Evolutionary conservation across 2,113 vertebrate species (phyloP), one percentile per base, ranked within the genome.

Genomic region (Tachysurus fulvidraco): DNA sequence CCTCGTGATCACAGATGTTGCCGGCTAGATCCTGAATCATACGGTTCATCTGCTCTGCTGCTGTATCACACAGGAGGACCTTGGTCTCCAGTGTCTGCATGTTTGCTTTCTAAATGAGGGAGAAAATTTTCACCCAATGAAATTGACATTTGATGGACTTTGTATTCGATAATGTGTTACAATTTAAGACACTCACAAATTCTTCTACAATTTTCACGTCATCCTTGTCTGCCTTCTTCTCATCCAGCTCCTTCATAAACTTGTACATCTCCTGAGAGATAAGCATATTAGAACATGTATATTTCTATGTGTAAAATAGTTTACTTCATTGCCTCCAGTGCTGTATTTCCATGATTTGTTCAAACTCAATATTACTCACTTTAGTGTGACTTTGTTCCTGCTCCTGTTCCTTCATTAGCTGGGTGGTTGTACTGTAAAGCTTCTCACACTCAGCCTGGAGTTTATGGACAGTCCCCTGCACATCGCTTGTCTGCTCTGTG

Each of bases 151-250:
- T 16, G 4, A 57, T 60, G 19, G 41, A 46, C 55, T 81, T 59
- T 14, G 55, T 78, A 30, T 25, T 44, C 46, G 23, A 77, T 28
- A 65, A 10, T 65, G n/a, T 83, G 65, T 30, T 54, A 71, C 25
- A 86, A 17, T 55, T 67, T 71, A 46, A 64, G 23, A 46, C 10
- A 54, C 94, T 80, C 85, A 98, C 97, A 67, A 95, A 91, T 0
- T 94, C 92, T 0, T 93, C 93, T 88, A 93, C 93, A 88, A 91
- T 93, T 81, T 94, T 90, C 50, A 96, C 85, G 60, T 93, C 91
- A 0, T 94, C 93, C 88, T 94, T 96, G 90, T 96, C 94, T 0
- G 93, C 96, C 81, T 97, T 97, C 60, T 94, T 95, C 87, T 92
- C 94, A 76, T 94, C 88, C 7, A 98, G 89, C 87, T 93, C 92